Percentiles rank a stretch among this genome's conserved stretches.
Conservation (phyloP, 2,888 invertebrate genomes). For the Gastrophysa polygoni region DNA sequence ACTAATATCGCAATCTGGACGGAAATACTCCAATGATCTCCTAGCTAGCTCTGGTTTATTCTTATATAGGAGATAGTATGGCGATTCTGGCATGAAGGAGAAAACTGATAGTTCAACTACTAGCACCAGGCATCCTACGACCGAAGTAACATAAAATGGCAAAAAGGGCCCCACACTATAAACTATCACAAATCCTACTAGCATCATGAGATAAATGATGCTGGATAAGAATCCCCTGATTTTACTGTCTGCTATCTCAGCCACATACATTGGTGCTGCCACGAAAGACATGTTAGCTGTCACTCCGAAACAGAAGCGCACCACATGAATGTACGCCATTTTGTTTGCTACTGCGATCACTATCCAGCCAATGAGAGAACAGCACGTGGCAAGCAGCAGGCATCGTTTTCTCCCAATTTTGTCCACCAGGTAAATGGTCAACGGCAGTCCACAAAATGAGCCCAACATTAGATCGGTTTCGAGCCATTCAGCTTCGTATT, state of each 20-base stretch:
- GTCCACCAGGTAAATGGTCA: conserved; percentile 51
- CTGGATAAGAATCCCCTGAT: conserved; percentile 53
- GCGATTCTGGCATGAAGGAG: conserved; percentile 56
- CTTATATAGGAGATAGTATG: conserved; percentile 52
- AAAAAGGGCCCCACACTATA: conserved; percentile 52
- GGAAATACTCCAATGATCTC: conserved; percentile 47
- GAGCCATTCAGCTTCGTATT: conserved; percentile 43
- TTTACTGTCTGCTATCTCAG: conserved; percentile 54
- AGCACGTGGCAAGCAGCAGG: conserved; percentile 50
- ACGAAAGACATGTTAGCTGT: conserved; percentile 50
- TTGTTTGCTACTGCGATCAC: conserved; percentile 49
- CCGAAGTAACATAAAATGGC: conserved; percentile 48
- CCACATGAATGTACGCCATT: conserved; percentile 50
- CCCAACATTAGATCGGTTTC: conserved; percentile 48
- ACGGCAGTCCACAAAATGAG: conserved; percentile 49
- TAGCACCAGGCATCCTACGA: conserved; percentile 49
- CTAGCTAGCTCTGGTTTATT: conserved; percentile 48
- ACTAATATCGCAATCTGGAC: conserved; percentile 44
- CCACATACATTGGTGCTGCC: conserved; percentile 55
- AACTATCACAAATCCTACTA: conserved; percentile 50
- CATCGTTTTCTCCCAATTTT: conserved; percentile 52
- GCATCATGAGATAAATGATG: conserved; percentile 52
- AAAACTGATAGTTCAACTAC: conserved; percentile 49
- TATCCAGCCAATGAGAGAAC: conserved; percentile 52
- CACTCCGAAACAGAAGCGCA: conserved; percentile 50